Base-by-base conservation (phyloP, 2,888 invertebrate genomes). In the Lottia scabra region DNA sequence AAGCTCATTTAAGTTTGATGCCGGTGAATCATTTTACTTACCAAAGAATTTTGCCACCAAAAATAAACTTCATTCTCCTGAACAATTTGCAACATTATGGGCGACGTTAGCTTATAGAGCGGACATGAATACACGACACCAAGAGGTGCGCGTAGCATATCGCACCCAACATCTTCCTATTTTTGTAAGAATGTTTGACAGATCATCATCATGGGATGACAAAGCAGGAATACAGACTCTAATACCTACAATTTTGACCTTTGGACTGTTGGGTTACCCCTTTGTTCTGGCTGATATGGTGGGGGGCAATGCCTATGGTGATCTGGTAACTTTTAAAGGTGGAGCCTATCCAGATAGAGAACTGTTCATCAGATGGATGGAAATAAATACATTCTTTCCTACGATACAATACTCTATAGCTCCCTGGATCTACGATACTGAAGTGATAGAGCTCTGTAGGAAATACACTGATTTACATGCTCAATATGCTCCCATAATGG, bases 241-340 rank as follows among this genome's bases (percentile, higher is more conserved):
- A 0, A 94, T 98, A 80, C 95, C 96, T 0, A 94, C 96, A 0
- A 94, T 96, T 73, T 90, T 85, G 23, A 82, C 84, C 8, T 85
- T 84, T 70, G 82, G 85, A 23, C 45, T 85, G n/a, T 75, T 85
- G 10, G 85, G 98, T 0, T 97, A 94, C 88, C 92, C 94, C 0
- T 96, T 97, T 83, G 92, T 97, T 63, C 93, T 97, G 91, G 96
- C 97, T 0, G 97, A 97, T 0, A 95, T 97, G 15, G 96, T 84
- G 46, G 85, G 87, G n/a, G 86, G 87, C 16, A 87, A 87, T 73
- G 87, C 84, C 8, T 85, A 85, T 70, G 69, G 72, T 3, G 80
- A 68, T 23, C n/a, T 56, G 10, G n/a, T 48, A 38, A 23, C 56
- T 12, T 68, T 67, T 16, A 26, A 62, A 19, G 72, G 80, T 5